Conservation (phyloP, 2,797 vertebrate genomes). For the Ataeniobius toweri region DNA sequence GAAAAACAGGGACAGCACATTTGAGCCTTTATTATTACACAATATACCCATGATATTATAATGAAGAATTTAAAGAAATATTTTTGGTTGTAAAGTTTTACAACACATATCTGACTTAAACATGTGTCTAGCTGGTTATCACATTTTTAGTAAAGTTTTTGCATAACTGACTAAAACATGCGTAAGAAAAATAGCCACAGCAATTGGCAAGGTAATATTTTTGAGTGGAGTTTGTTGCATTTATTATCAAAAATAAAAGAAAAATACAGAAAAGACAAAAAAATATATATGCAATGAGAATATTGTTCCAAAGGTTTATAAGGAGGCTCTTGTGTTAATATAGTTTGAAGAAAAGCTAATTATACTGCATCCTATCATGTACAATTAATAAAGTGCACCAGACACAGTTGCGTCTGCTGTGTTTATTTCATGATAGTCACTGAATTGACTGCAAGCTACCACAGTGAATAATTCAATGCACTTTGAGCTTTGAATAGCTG, state of each 20-base stretch:
- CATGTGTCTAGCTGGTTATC: neutral
- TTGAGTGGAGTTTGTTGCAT: neutral
- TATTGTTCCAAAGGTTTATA: no score
- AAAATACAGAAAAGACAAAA: no score
- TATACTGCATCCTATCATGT: neutral
- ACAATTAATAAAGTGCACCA: neutral
- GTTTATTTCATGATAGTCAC: conserved; percentile 4
- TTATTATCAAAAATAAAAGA: neutral
- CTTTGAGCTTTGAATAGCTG: neutral
- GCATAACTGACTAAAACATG: no score
- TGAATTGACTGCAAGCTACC: conserved; percentile 12
- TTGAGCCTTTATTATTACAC: conserved; percentile 8
- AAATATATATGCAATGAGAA: no score
- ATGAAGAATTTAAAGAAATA: neutral
- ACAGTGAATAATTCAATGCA: conserved; percentile 18
- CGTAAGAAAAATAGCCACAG: neutral
- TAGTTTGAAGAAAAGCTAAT: neutral
- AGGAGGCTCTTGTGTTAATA: neutral
- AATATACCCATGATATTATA: neutral
- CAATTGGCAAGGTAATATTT: neutral
- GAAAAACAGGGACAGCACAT: conserved; percentile 32
- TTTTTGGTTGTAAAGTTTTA: neutral
- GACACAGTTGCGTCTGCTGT: neutral
- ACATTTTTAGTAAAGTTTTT: neutral
- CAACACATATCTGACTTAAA: no score